Evolutionary conservation across 2,888 invertebrate species (phyloP), one percentile per base, ranked within the genome.

Genomic region (Malachius bipustulatus): DNA sequence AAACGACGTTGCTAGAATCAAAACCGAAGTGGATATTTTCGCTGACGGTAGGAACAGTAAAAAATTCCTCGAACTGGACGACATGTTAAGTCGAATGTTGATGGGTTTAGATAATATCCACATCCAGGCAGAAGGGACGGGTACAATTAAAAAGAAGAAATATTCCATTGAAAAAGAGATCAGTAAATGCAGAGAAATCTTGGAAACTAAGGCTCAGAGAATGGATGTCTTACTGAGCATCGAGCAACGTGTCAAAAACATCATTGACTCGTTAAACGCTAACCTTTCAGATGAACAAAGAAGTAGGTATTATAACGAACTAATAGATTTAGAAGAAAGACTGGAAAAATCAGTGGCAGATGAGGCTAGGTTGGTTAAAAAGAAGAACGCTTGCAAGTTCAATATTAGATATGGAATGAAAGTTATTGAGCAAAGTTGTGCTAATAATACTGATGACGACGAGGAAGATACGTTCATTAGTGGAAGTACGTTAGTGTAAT

Each of bases 31-130:
- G n/a, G 24, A 19, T 8, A 8, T n/a, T 8, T 19, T 19, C 24
- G n/a, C 6, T 19, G 24, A 19, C 24, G 24, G n/a, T 6, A 19
- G 24, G 24, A 19, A 19, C 24, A 19, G 24, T 19, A n/a, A 6
- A 19, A 19, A n/a, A 19, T 19, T 19, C 24, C n/a, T 19, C n/a
- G 24, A 19, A 6, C n/a, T 19, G n/a, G 24, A 19, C 24, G 24
- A 19, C 6, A 8, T 6, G 6, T n/a, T 19, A 19, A 19, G 6
- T 8, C 6, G n/a, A 19, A 6, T 19, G 24, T 19, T n/a, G 6
- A 19, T 19, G 24, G 6, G n/a, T 8, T 6, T 19, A n/a, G 24
- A 19, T 19, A 19, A 19, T 8, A 19, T 19, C n/a, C n/a, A n/a
- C 24, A 8, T 8, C 24, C 6, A 19, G n/a, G 24, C 6, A 19